These are phyloP conservation scores for Drosophila fungiperda DNA, from an alignment of 2,888 invertebrate genomes.

Conservation along the genomic window DNA sequence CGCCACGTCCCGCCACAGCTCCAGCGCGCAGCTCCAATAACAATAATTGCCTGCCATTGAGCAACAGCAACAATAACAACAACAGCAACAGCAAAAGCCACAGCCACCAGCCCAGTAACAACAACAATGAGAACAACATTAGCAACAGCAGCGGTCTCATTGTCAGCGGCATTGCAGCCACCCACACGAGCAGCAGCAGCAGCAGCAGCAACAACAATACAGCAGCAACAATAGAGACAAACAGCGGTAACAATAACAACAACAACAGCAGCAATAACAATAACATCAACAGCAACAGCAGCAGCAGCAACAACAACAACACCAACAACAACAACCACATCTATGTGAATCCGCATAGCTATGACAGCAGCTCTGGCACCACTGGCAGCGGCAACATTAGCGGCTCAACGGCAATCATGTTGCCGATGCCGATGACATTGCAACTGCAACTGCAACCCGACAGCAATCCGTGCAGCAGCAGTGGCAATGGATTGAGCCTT, in stretches of 20 bases:
- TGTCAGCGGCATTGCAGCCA: constrained; percentile 39
- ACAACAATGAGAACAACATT: constrained; percentile 35
- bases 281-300: constrained; percentile 9
- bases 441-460: constrained; percentile 32
- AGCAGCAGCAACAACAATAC: constrained; percentile 43
- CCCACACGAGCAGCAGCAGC: constrained; percentile 17
- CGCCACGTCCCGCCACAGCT: constrained; percentile 48
- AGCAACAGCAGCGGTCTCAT: constrained; percentile 52
- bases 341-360: constrained; percentile 84
- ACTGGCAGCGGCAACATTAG: constrained; percentile 73
- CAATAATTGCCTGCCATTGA: constrained; percentile 49
- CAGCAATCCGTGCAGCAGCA: constrained; percentile 44
- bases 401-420: constrained; percentile 74
- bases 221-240: constrained; percentile 64
- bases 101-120: constrained; percentile 55
- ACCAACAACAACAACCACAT: constrained; percentile 82
- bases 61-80: constrained; percentile 59
- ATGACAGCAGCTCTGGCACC: constrained; percentile 80
- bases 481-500: constrained; percentile 48
- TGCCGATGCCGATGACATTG: constrained; percentile 54
- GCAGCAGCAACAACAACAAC: constrained; percentile 21
- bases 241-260: constrained; percentile 40
- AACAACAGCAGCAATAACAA: constrained; percentile 25
- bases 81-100: constrained; percentile 31
- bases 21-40: constrained; percentile 65